These are phyloP conservation scores for Chymomyza fuscimana DNA, from an alignment of 2,888 invertebrate genomes.

Conservation along the genomic window DNA sequence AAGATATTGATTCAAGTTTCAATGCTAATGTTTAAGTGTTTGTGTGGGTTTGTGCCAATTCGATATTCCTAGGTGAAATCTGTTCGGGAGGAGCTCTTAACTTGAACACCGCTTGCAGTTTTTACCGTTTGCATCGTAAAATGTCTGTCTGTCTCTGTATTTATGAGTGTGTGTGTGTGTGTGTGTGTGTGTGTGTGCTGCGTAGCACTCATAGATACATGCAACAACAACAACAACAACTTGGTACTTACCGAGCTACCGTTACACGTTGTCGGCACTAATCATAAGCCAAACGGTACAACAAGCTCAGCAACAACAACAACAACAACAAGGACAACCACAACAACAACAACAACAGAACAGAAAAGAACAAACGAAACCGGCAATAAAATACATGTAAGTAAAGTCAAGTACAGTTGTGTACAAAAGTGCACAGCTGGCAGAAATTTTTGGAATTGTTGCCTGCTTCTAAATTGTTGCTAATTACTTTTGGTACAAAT, in stretches of 20 bases:
- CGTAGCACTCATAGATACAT: too few species aligned
- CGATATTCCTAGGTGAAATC: background rate
- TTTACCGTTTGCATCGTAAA: slow-evolving; percentile 63
- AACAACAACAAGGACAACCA: background rate
- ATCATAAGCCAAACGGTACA: background rate
- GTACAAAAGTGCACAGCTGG: background rate
- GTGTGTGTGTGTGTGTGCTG: too few species aligned
- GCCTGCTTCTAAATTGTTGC: background rate
- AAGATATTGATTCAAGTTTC: slow-evolving; percentile 36
- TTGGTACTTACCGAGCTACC: background rate
- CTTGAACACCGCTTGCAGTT: slow-evolving; percentile 39
- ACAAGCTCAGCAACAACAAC: background rate
- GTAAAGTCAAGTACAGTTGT: background rate
- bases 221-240: background rate
- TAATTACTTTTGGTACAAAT: background rate
- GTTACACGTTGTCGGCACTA: background rate
- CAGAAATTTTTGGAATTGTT: background rate
- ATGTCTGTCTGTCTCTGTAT: slow-evolving; percentile 8
- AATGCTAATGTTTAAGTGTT: slow-evolving; percentile 20
- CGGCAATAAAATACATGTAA: background rate
- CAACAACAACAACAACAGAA: background rate
- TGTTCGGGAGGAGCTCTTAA: background rate
- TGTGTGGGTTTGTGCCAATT: slow-evolving; percentile 3
- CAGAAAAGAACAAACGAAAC: background rate
- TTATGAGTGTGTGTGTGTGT: too few species aligned